A percentile compares a stretch with the other conserved stretches of the same genome.
Conservation (phyloP, 2,113 vertebrate genomes). For the Indicator maculatus region DNA sequence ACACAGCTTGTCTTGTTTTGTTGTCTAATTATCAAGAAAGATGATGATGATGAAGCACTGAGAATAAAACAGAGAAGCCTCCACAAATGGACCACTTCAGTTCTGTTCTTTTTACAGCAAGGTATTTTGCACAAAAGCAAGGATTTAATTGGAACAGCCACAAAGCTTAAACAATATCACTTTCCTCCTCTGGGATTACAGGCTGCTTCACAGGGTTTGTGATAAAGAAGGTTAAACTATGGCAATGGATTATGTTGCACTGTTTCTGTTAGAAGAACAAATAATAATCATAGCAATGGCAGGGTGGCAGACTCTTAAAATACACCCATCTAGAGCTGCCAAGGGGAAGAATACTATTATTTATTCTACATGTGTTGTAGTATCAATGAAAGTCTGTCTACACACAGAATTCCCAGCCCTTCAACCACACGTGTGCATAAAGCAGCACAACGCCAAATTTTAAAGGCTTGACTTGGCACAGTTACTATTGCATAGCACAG, state of each 20-base stretch:
- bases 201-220: constrained; percentile 26
- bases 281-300: constrained; percentile 55
- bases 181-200: constrained; percentile 44
- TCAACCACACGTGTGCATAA: background rate
- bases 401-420: constrained; percentile 42
- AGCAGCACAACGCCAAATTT: constrained; percentile 27
- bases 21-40: constrained; percentile 37
- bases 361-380: constrained; percentile 56
- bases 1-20: constrained; percentile 28
- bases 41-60: constrained; percentile 42
- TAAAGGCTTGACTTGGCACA: constrained; percentile 31
- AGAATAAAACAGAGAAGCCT: constrained; percentile 18
- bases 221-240: constrained; percentile 64
- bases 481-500: background rate
- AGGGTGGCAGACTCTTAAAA: constrained; percentile 43
- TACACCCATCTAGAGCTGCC: constrained; percentile 14
- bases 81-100: constrained; percentile 39
- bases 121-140: constrained; percentile 50
- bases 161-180: constrained; percentile 55
- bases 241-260: constrained; percentile 54
- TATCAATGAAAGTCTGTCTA: constrained; percentile 65
- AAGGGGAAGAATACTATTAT: constrained; percentile 12
- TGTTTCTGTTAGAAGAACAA: constrained; percentile 40
- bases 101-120: constrained; percentile 29
- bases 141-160: constrained; percentile 53